Base-by-base conservation (phyloP, 1,140 invertebrate species). In the Zaprionus kolodkinae region DNA sequence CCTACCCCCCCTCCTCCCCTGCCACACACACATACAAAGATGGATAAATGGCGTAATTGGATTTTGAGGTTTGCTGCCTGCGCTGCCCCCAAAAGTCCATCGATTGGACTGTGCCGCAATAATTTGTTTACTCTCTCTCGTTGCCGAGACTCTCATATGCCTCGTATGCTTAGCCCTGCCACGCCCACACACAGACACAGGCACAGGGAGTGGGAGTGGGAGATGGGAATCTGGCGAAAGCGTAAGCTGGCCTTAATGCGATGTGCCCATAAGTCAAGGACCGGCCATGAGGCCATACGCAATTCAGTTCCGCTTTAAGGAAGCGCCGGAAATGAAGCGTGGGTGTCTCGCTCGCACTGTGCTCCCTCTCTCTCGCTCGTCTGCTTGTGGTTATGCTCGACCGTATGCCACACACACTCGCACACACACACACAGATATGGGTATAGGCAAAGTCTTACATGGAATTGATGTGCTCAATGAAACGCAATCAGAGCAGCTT, bases 391-490 rank as follows among this genome's bases (percentile, higher is more conserved):
- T 74, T 50, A 21, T 40, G 35, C 33, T 43, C n/a, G 25, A 25
- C 11, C 61, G 72, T 68, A 69, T 57, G 73, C 57, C 64, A 63
- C 69, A 79, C 69, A 72, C 68, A 30, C 63, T n/a, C n/a, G 50
- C 52, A 63, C 15, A 13, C 12, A 52, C 10, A 25, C 21, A 10
- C n/a, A 33, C 10, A 27, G 21, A 21, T 21, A 21, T 40, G 36
- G 7, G 45, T 60, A 66, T 64, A 71, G 52, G 30, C 69, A 79
- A 76, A 61, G 75, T 74, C 75, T 74, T 74, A 56, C 66, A 48
- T 40, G 45, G 61, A 70, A 74, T 74, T 74, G 78, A 79, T 79
- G 78, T 73, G 78, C 70, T 61, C 70, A 78, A 74, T 78, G 70
- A 74, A 74, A 74, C 77, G 65, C 65, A 78, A 74, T 65, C 60